Conservation (phyloP, 2,888 invertebrate genomes). For the Coleophora deauratella region DNA sequence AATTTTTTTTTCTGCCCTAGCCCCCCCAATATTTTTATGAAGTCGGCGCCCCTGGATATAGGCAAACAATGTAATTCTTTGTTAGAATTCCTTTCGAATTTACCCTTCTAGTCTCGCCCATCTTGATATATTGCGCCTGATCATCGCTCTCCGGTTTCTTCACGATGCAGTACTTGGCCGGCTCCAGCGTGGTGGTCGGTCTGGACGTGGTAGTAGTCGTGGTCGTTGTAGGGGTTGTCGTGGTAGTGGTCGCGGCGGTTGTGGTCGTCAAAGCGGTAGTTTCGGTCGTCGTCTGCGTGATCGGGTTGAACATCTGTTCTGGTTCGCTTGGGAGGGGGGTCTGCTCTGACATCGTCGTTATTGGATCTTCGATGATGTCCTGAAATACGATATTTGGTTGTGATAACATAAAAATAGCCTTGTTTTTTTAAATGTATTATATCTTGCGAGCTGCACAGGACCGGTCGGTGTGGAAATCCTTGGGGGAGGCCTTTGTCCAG, state of each 20-base stretch:
- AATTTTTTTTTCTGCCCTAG: too few species aligned
- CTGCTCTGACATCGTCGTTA: constrained; percentile 63
- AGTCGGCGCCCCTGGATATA: too few species aligned
- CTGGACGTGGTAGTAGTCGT: constrained; percentile 66
- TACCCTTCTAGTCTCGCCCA: constrained; percentile 90
- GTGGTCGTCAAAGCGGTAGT: constrained; percentile 35
- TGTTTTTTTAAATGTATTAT: too few species aligned
- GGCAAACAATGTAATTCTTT: too few species aligned
- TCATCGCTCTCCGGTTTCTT: constrained; percentile 88
- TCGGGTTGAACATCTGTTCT: constrained; percentile 58
- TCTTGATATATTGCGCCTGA: constrained; percentile 83
- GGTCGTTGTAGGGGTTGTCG: constrained; percentile 58
- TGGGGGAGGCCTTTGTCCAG: too few species aligned
- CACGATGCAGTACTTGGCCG: constrained; percentile 83
- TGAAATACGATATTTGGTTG: constrained; percentile 16
- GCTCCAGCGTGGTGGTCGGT: constrained; percentile 75
- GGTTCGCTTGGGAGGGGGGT: constrained; percentile 54
- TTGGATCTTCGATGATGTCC: constrained; percentile 54
- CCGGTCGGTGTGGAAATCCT: too few species aligned
- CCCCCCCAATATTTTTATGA: too few species aligned
- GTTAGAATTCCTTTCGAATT: too few species aligned
- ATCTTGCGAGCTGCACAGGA: too few species aligned
- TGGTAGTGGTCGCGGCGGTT: constrained; percentile 33
- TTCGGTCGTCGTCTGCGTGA: constrained; percentile 45
- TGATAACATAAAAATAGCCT: too few species aligned